Conservation (phyloP, 2,888 invertebrate genomes). For the Athalia cordata region DNA sequence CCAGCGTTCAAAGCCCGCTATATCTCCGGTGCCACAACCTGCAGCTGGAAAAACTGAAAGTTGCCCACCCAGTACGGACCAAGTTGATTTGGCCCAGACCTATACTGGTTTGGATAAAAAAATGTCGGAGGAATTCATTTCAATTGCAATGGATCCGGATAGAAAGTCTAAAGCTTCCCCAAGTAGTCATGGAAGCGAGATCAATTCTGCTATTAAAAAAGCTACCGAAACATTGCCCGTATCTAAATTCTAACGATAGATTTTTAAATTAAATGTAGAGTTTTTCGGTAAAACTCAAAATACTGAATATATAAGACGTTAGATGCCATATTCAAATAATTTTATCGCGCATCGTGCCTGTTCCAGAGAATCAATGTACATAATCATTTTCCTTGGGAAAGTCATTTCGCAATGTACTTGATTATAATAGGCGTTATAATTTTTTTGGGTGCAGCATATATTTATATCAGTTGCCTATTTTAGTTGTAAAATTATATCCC, state of each 20-base stretch:
- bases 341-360: conserved; percentile 21
- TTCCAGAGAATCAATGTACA: background rate
- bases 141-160: conserved; percentile 71
- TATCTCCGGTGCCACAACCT: conserved; percentile 22
- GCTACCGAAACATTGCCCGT: conserved; percentile 25
- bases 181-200: conserved; percentile 68
- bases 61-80: conserved; percentile 52
- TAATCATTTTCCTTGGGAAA: background rate
- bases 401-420: background rate
- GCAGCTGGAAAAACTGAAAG: conserved; percentile 13
- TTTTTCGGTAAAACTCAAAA: background rate
- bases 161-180: conserved; percentile 66
- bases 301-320: background rate
- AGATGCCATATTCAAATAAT: conserved; percentile 35
- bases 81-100: conserved; percentile 66
- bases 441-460: conserved; percentile 27
- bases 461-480: conserved; percentile 6
- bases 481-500: conserved; percentile 32
- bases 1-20: conserved; percentile 27
- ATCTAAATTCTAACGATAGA: conserved; percentile 32
- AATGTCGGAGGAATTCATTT: conserved; percentile 70
- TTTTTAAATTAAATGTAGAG: background rate
- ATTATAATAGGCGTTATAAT: conserved; percentile 26
- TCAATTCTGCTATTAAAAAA: conserved; percentile 52
- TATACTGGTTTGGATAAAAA: conserved; percentile 71